A percentile compares a stretch with the other conserved stretches of the same genome.
phyloP scores from a whole-genome alignment of 2,888 invertebrate genomes.

The Resseliella maxima region DNA sequence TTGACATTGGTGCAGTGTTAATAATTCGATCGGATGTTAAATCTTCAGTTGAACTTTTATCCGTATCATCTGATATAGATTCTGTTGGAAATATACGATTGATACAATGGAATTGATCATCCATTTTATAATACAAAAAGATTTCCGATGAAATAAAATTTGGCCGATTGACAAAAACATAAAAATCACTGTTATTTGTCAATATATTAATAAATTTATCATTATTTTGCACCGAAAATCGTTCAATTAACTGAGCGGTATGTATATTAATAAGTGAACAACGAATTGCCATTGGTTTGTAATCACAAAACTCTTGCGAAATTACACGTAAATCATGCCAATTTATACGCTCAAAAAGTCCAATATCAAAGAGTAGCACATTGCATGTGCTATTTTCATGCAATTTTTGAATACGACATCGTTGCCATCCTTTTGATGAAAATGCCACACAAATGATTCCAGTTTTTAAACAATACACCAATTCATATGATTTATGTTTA shows the following conservation, averaged over 20 bases:
- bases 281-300: neutral
- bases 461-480: conserved; percentile 15
- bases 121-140: neutral
- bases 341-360: neutral
- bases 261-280: neutral
- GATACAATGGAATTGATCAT: neutral
- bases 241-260: neutral
- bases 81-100: neutral
- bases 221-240: neutral
- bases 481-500: neutral
- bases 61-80: neutral
- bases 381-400: neutral
- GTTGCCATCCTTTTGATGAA: neutral
- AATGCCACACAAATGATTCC: neutral
- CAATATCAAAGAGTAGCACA: neutral
- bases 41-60: neutral
- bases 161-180: conserved; percentile 5
- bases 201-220: neutral
- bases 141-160: neutral
- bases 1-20: too few species aligned
- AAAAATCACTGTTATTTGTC: neutral
- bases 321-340: neutral
- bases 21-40: too few species aligned
- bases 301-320: neutral
- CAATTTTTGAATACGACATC: neutral